phyloP scores from a whole-genome alignment of 2,797 vertebrate genomes.

The Orientallactaga sibirica region DNA sequence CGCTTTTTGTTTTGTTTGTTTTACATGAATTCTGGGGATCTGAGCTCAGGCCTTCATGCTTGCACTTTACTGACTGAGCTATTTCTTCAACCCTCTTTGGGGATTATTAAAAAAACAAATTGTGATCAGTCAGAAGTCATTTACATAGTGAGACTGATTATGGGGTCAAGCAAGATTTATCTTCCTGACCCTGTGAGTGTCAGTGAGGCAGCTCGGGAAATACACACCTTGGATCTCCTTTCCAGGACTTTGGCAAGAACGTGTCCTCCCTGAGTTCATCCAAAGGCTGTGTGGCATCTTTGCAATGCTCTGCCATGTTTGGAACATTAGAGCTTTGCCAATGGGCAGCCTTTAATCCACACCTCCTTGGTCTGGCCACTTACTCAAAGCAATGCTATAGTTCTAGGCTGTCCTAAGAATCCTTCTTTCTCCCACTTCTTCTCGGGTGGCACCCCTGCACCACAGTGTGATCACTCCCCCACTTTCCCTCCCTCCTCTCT shows the following conservation, averaged over 20 bases:
- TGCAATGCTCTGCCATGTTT: background rate
- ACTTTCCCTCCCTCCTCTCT: background rate
- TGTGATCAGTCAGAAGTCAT: constrained; percentile 34
- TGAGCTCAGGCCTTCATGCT: too few relatives aligned
- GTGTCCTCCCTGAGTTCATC: background rate
- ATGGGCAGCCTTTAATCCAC: background rate
- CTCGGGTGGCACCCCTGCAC: background rate
- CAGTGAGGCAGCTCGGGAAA: background rate
- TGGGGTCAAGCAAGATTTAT: background rate
- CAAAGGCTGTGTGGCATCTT: background rate
- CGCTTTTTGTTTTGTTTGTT: too few relatives aligned
- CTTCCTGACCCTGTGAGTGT: background rate
- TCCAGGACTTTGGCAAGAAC: background rate
- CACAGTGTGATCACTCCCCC: background rate
- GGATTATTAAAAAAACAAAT: background rate
- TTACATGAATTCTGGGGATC: too few relatives aligned
- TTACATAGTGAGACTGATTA: background rate
- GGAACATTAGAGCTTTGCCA: background rate
- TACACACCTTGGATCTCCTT: background rate
- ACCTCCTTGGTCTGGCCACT: too few relatives aligned
- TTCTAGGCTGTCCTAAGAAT: background rate
- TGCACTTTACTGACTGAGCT: too few relatives aligned
- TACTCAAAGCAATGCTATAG: background rate
- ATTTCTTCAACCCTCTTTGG: too few relatives aligned
- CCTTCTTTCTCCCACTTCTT: background rate